Conservation (phyloP, 2,888 invertebrate species). For the Pseudolycoriella hygida region DNA sequence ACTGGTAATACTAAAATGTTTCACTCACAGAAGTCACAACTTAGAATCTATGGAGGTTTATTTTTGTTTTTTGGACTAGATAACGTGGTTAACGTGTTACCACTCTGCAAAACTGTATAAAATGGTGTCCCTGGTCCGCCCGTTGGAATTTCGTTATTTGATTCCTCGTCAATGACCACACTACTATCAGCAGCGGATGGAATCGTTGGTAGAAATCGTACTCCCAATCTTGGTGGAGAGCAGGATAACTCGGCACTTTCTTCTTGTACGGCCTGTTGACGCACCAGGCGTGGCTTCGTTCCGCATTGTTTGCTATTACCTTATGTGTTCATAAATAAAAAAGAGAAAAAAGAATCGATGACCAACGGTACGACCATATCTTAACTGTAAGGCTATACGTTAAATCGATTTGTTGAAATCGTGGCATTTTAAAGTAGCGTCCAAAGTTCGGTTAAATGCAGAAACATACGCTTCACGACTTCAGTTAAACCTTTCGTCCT, state of each 20-base stretch:
- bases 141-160: slow-evolving; percentile 12
- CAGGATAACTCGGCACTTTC: slow-evolving; percentile 37
- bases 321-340: not conserved
- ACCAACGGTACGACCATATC: no score
- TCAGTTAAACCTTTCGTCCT: no score
- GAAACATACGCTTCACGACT: no score
- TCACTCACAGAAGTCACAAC: not conserved
- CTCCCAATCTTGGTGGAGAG: slow-evolving; percentile 31
- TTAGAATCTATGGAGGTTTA: slow-evolving; percentile 17
- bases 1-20: not conserved
- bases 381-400: no score
- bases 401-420: no score
- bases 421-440: no score
- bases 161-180: slow-evolving; percentile 46
- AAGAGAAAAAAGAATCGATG: no score
- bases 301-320: slow-evolving; percentile 16
- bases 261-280: slow-evolving; percentile 65
- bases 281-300: slow-evolving; percentile 55
- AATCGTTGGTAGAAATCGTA: slow-evolving; percentile 49
- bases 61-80: slow-evolving; percentile 19
- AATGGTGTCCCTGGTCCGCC: slow-evolving; percentile 11
- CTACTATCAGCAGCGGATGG: slow-evolving; percentile 57
- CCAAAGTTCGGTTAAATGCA: no score
- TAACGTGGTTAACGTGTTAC: slow-evolving; percentile 15
- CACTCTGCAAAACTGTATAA: slow-evolving; percentile 15